A percentile compares a stretch with the other conserved stretches of the same genome.
These are phyloP conservation scores for Meriones unguiculatus DNA, from an alignment of 2,113 vertebrate species.

Conservation along the genomic window DNA sequence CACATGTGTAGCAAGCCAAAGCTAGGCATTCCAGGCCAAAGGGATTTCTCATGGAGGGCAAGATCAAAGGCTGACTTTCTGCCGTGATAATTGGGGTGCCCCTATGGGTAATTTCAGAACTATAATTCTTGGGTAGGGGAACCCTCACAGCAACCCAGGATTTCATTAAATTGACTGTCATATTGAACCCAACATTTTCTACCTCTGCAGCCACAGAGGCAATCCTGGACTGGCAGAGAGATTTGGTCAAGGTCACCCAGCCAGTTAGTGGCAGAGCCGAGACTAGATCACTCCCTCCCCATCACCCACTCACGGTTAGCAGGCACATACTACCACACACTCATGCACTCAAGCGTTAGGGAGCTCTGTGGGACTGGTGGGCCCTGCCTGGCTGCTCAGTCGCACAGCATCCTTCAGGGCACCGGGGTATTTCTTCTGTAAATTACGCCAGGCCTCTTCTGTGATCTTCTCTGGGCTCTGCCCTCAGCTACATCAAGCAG, in stretches of 20 bases:
- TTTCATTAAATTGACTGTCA: background rate
- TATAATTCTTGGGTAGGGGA: background rate
- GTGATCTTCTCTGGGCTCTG: constrained; percentile 84
- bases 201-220: background rate
- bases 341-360: background rate
- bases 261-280: background rate
- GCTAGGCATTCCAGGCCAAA: background rate
- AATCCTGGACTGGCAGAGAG: background rate
- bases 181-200: too few relatives aligned
- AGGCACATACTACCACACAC: background rate
- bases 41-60: background rate
- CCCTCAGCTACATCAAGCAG: constrained; percentile 85
- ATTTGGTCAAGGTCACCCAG: background rate
- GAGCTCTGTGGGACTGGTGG: background rate
- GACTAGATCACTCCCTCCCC: background rate
- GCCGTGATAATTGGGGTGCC: rapidly evolving
- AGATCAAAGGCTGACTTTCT: background rate
- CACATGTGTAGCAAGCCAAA: background rate
- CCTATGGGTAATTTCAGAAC: background rate
- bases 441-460: constrained; percentile 79
- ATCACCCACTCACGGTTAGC: background rate
- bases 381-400: background rate
- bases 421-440: constrained; percentile 82
- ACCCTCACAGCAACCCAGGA: too few relatives aligned
- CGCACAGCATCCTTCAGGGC: constrained; percentile 41